Base-by-base conservation (phyloP, 2,888 invertebrate species). In the Calliopum simillimum region DNA sequence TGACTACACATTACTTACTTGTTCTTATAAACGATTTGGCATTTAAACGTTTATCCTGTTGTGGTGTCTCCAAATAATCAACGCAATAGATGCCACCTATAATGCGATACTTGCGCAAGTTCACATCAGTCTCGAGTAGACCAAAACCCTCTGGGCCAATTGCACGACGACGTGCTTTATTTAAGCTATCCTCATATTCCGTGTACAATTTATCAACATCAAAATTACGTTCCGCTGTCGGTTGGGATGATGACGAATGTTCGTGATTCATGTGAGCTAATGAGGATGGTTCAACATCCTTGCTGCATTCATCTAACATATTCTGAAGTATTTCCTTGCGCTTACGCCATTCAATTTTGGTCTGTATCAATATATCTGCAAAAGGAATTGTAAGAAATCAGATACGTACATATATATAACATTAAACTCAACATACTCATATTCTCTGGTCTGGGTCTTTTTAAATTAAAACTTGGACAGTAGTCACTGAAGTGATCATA, bases 31-130 rank as follows among this genome's bases (percentile, higher is more conserved):
- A 86, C 14, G 84, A 82, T 46, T 78, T 76, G 1, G 81, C 78
- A 76, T 81, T 84, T 0, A 86, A 75, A 72, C 84, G 81, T 53
- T 85, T 85, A 70, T 86, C 85, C 75, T 96, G 95, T 0, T 94
- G 92, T 0, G 95, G 95, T 16, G 93, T 93, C 64, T 90, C 88
- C 65, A 94, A 85, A 61, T 94, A 87, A 78, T 95, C 92, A 58
- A 95, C 84, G 75, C 91, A 89, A 72, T 91, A 91, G 0, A 94
- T 89, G 0, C 96, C 96, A 0, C 94, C 94, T 16, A 94, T 89
- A 65, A 95, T 89, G 0, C 87, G 88, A 81, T 91, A 93, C 80
- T 92, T 93, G 55, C 95, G 87, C 64, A 95, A 86, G 84, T 95
- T 94, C 0, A 95, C 81, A 79, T 93, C 91, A 0, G 89, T 88